A percentile compares a stretch with the other conserved stretches of the same genome.
These are phyloP conservation scores for Catajapyx aquilonaris DNA, from an alignment of 1,140 invertebrate genomes.

Conservation along the genomic window DNA sequence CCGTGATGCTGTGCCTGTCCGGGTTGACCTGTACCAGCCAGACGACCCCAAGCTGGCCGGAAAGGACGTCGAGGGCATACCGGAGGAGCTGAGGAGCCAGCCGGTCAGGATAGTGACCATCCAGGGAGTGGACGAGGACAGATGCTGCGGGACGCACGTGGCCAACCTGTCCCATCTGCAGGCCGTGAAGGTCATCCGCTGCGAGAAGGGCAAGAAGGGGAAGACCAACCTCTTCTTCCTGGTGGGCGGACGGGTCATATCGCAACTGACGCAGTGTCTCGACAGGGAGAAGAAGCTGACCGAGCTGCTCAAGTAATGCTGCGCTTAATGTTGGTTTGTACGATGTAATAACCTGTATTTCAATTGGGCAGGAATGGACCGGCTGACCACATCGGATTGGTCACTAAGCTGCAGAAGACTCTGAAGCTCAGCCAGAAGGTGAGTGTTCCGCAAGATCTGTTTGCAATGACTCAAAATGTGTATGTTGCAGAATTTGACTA, in stretches of 20 bases:
- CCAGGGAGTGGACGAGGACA: constrained; percentile 44
- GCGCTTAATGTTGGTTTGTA: too few relatives aligned
- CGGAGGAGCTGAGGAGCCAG: too few relatives aligned
- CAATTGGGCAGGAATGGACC: constrained; percentile 36
- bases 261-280: constrained; percentile 31
- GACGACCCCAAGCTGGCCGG: constrained; percentile 33
- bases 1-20: constrained; percentile 31
- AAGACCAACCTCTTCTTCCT: constrained; percentile 49
- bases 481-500: constrained; percentile 26
- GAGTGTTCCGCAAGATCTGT: constrained; percentile 6
- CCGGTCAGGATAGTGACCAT: constrained; percentile 50
- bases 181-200: constrained; percentile 41
- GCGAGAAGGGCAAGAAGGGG: constrained; percentile 48
- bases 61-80: constrained; percentile 53
- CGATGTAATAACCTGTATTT: constrained; percentile 11
- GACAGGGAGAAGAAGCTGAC: constrained; percentile 42
- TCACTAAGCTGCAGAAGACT: constrained; percentile 47
- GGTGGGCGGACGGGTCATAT: constrained; percentile 40
- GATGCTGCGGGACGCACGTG: constrained; percentile 76
- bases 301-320: constrained; percentile 41
- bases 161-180: constrained; percentile 54
- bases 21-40: constrained; percentile 34
- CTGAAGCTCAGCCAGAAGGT: constrained; percentile 36
- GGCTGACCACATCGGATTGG: constrained; percentile 37
- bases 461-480: not conserved